Evolutionary conservation across 2,113 vertebrate genomes (phyloP), one percentile per base, ranked within the genome.

Genomic region (Cynoglossus semilaevis): DNA sequence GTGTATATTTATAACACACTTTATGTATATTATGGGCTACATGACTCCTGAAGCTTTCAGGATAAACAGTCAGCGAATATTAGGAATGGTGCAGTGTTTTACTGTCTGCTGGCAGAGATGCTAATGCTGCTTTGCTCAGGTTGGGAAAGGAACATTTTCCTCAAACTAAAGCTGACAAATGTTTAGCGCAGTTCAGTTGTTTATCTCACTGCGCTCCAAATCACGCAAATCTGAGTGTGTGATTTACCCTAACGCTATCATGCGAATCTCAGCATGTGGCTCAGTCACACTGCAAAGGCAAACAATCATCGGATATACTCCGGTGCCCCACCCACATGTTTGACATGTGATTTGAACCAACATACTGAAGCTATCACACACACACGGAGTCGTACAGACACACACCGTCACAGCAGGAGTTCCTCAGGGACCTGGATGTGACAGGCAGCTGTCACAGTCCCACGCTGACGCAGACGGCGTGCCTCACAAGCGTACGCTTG

Each of bases 401-500:
- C 67, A 58, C 61, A 34, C 29, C n/a, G 7, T 44, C 74, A 44
- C 58, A 53, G 79, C 63, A 72, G 59, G 77, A 66, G 62, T 35
- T 80, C 80, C 83, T 73, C 43, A 8, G 74, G 78, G 82, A 65
- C 49, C 44, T 45, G 0, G 55, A 55, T 63, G 69, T 88, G 88
- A 89, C 87, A 86, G 86, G 75, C 83, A 87, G 81, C 88, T 88
- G 87, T 87, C 87, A 87, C 49, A 67, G 71, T 80, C 74, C 49
- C 74, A 81, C 76, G 69, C 63, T 71, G 80, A 74, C 45, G 63
- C 80, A 79, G 75, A 86, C 78, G 51, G 58, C 45, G 53, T 46
- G 49, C 65, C 63, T 70, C 62, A 74, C 77, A 77, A 58, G 71
- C 40, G 5, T 11, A 41, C 36, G 55, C 62, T 41, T 8, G 55